These are phyloP conservation scores for Protomyctophum bolini DNA, from an alignment of 2,113 vertebrate genomes.

Conservation along the genomic window DNA sequence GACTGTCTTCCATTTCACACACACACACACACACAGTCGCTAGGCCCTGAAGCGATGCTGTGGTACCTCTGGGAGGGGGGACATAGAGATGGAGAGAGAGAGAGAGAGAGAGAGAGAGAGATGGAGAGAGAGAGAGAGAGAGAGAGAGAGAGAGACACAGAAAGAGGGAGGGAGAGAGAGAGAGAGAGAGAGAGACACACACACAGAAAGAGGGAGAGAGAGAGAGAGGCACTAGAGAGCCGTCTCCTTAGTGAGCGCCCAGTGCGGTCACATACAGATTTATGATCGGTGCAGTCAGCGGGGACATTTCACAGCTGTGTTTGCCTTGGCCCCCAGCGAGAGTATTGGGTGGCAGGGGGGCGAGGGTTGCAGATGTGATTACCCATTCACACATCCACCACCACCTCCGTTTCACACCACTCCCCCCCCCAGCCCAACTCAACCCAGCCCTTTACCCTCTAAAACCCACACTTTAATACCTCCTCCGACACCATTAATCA, in stretches of 20 bases:
- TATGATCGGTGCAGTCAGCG: conserved; percentile 74
- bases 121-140: conserved; percentile 1
- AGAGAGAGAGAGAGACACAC: conserved; percentile 42
- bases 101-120: conserved; percentile 1
- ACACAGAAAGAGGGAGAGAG: conserved; percentile 2
- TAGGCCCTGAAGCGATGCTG: background rate
- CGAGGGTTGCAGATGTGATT: conserved; percentile 74
- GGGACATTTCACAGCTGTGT: conserved; percentile 85
- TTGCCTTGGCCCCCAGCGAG: conserved; percentile 78
- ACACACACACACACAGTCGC: background rate
- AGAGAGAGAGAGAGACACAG: background rate
- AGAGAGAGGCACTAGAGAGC: conserved; percentile 52
- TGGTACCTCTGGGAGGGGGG: conserved; percentile 27
- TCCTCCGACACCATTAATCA: conserved; percentile 78
- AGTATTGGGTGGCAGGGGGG: conserved; percentile 80
- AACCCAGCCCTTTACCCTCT: conserved; percentile 51
- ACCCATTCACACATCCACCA: conserved; percentile 73
- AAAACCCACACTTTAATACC: conserved; percentile 73
- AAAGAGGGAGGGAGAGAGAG: conserved; percentile 56
- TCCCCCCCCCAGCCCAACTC: conserved; percentile 29
- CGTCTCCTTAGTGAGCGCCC: conserved; percentile 53
- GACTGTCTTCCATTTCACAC: conserved; percentile 41
- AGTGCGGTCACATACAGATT: conserved; percentile 64
- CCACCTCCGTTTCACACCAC: conserved; percentile 51
- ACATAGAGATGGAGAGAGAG: background rate